Base-by-base conservation (phyloP, 1,140 invertebrate species). In the Stegodyphus dumicola region DNA sequence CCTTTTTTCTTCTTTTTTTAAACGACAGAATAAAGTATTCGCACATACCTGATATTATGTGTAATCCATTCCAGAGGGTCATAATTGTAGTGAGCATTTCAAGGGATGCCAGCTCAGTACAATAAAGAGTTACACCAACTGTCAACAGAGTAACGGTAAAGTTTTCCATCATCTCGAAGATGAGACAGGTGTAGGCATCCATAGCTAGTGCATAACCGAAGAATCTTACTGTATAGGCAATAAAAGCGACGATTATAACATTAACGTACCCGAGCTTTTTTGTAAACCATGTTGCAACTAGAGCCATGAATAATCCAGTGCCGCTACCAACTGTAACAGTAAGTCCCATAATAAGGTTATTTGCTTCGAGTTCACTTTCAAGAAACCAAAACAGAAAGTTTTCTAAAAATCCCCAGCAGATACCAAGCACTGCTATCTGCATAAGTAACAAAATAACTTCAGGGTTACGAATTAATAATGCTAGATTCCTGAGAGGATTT, bases 101-200 rank as follows among this genome's bases (percentile, higher is more conserved):
- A 9, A 93, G 93, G 5, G 94, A 94, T n/a, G 95, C 94, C 2
- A 96, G 91, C 84, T 93, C 93, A 6, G 94, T 95, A 2, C 95
- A 95, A 89, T 96, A 96, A 49, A 95, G 95, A 6, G 96, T 94
- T 7, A 94, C 94, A 3, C 95, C 94, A 0, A 95, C 95, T 89
- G 95, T 94, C 84, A 95, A 93, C 69, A 97, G 90, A 13, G 94
- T 94, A 86, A 94, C 94, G 11, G 95, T 96, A 70, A 97, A 93
- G 4, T 93, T 94, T 92, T 96, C 95, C 89, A 96, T 91, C 17
- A 94, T 93, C 91, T 97, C 96, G 89, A 96, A 95, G 53, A 95
- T 92, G 52, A 97, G 90, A 86, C 94, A 94, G 88, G 93, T 92
- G 94, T 94, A 95, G 7, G 95, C 94, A 90, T 95, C 94, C 89